Base-by-base conservation (phyloP, 2,888 invertebrate genomes). In the Hololepta plana region DNA sequence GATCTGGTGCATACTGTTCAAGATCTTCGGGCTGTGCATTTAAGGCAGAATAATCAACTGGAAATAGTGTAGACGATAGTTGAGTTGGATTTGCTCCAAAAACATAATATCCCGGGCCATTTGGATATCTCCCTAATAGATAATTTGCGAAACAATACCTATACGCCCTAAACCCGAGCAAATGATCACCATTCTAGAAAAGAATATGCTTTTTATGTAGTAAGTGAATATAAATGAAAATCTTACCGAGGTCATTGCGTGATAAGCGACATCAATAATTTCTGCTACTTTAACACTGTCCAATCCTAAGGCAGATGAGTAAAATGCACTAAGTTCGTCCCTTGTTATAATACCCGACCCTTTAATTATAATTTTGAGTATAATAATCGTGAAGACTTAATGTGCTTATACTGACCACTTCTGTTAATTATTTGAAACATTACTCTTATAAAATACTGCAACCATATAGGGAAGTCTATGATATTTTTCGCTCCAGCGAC, bases 91-190 rank as follows among this genome's bases (percentile, higher is more conserved):
- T 59, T 4, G 67, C 65, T 10, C 75, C 75, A 15, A 76, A 62
- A 24, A 76, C 63, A 61, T 70, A 74, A 41, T 76, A 74, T 1
- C 77, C 77, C 0, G 75, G 74, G 1, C 76, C 76, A 44, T 76
- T 75, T 4, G 76, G 76, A 40, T 71, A 69, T 44, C 72, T 66
- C 3, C 73, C 76, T 49, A 76, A 62, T 35, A 77, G 55, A 61
- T 74, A 77, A 51, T 77, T 77, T 23, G 73, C 67, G 49, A 73
- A 77, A 47, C 72, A 72, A 41, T 74, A 62, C 32, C 72, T 65
- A 56, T 67, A 77, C n/a, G 72, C 66, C 15, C 62, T 59, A 52
- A 67, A 74, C 43, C 66, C 66, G 29, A 77, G 53, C 34, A 64
- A 64, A 37, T 72, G 61, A 43, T 71, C 72, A 31, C 71, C 72